These are phyloP conservation scores for Brachyalestes nurse DNA, from an alignment of 2,797 vertebrate species.

Conservation along the genomic window DNA sequence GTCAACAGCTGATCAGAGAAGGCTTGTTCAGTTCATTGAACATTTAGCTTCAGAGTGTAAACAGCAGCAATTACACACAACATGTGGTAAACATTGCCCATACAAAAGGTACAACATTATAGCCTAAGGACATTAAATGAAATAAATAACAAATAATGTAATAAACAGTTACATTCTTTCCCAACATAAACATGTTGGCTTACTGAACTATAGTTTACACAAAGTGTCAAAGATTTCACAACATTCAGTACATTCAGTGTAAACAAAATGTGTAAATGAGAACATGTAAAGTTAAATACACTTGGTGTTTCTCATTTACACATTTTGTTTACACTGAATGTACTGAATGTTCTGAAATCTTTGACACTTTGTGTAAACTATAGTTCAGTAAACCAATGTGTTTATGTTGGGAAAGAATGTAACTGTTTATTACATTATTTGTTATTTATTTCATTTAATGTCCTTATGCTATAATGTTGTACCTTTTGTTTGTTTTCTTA, in stretches of 20 bases:
- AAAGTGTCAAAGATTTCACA: not conserved
- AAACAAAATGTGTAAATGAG: constrained; percentile 6
- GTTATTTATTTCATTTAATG: constrained; percentile 15
- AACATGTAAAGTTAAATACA: constrained; percentile 4
- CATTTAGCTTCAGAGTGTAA: constrained; percentile 18
- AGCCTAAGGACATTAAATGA: constrained; percentile 11
- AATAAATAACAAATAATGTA: constrained; percentile 16
- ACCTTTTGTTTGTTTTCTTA: constrained; percentile 1
- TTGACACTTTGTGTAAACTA: not conserved
- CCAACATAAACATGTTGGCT: not conserved
- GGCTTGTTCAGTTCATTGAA: constrained; percentile 18
- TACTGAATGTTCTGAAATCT: constrained; percentile 6
- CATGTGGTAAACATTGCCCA: constrained; percentile 19
- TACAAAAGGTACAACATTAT: constrained; percentile 7
- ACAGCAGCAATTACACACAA: constrained; percentile 4
- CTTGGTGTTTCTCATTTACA: constrained; percentile 6
- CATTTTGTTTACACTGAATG: not conserved
- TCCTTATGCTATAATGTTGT: not conserved
- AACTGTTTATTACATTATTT: constrained; percentile 11
- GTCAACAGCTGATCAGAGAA: constrained; percentile 1
- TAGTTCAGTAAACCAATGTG: not conserved
- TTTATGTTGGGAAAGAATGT: constrained; percentile 5
- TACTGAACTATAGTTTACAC: not conserved
- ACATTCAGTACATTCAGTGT: not conserved
- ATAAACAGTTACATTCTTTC: constrained; percentile 2